phyloP scores from a whole-genome alignment of 1,140 invertebrate genomes.

The Anagrus nilaparvatae region DNA sequence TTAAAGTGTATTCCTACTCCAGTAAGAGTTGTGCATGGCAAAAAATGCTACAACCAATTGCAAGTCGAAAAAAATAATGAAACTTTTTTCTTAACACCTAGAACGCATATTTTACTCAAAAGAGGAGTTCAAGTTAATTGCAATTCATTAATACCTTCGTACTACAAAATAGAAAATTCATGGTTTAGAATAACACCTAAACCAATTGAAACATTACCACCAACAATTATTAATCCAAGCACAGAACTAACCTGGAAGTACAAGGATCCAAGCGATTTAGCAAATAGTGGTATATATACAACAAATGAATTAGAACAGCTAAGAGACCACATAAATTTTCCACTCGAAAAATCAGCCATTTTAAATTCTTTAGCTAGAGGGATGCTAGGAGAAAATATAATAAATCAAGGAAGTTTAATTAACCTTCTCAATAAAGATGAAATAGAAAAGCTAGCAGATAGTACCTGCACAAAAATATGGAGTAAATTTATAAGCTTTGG shows the following conservation, averaged over 20 bases:
- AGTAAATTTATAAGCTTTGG: slow-evolving; percentile 5
- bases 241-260: slow-evolving; percentile 8
- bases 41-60: slow-evolving; percentile 18
- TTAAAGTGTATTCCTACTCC: slow-evolving; percentile 15
- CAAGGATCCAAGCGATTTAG: slow-evolving; percentile 2
- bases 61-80: slow-evolving; percentile 9
- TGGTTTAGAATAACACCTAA: slow-evolving; percentile 4
- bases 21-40: neutral
- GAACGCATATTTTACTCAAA: no score
- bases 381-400: neutral
- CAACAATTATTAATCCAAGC: neutral
- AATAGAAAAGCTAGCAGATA: slow-evolving; percentile 2
- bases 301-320: slow-evolving; percentile 7
- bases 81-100: slow-evolving; percentile 10
- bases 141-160: slow-evolving; percentile 3
- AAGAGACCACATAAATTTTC: no score
- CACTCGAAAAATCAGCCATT: slow-evolving; percentile 10
- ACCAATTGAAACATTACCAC: neutral
- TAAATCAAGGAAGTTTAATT: neutral
- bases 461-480: slow-evolving; percentile 3
- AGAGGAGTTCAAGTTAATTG: slow-evolving; percentile 8
- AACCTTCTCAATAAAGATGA: slow-evolving; percentile 6
- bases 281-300: slow-evolving; percentile 5
- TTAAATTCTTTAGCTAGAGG: slow-evolving; percentile 3
- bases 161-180: slow-evolving; percentile 1